phyloP scores from a whole-genome alignment of 2,888 invertebrate species.

The Tetranychus piercei region DNA sequence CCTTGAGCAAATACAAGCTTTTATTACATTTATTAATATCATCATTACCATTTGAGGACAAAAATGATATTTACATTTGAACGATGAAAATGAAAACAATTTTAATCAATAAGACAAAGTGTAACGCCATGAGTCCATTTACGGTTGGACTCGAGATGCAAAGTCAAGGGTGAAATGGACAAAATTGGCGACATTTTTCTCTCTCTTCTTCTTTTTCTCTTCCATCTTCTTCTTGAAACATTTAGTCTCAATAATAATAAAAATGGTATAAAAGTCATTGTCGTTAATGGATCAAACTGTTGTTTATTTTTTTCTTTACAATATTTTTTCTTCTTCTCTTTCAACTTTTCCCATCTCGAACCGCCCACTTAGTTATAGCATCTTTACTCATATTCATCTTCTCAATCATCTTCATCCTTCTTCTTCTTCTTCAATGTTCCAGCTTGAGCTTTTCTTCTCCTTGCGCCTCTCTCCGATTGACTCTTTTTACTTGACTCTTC shows the following conservation, averaged over 20 bases:
- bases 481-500: background rate
- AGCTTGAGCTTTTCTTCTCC: background rate
- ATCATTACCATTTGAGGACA: background rate
- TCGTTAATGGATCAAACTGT: background rate
- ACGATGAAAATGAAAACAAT: background rate
- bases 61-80: background rate
- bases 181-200: background rate
- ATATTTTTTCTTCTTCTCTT: background rate
- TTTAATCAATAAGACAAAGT: background rate
- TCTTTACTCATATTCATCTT: background rate
- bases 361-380: background rate
- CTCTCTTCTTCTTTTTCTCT: background rate
- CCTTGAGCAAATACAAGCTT: background rate
- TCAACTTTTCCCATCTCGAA: background rate
- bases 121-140: background rate
- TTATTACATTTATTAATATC: background rate
- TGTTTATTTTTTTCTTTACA: slow-evolving; percentile 1
- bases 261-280: too few relatives aligned
- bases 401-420: background rate
- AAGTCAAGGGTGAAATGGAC: background rate
- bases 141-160: background rate
- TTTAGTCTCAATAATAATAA: too few relatives aligned
- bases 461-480: background rate
- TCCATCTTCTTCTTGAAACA: too few relatives aligned
- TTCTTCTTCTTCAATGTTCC: background rate